Percentiles rank a stretch among this genome's conserved stretches.
Conservation (phyloP, 2,797 vertebrate species). For the Phrynocephalus guinanensis region DNA sequence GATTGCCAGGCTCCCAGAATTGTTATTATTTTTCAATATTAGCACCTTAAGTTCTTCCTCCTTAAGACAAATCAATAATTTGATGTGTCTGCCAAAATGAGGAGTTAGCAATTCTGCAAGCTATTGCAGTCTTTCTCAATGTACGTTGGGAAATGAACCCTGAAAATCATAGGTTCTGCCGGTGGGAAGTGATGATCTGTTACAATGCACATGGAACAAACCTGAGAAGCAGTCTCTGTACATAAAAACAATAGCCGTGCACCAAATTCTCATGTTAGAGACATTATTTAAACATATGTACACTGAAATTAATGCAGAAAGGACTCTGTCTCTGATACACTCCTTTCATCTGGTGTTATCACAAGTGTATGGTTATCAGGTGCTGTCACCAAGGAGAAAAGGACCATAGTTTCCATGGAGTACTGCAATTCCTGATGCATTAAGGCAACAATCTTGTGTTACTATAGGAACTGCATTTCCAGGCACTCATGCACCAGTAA, state of each 20-base stretch:
- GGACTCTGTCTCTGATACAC: not conserved
- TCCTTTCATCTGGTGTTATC: not conserved
- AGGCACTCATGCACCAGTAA: conserved; percentile 40
- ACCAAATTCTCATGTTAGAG: not conserved
- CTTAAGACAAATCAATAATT: not conserved
- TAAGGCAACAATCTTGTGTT: conserved; percentile 49
- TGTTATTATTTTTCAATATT: not conserved
- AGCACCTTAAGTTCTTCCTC: not conserved
- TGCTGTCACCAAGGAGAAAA: conserved; percentile 4
- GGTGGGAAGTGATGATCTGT: not conserved
- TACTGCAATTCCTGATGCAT: conserved; percentile 15
- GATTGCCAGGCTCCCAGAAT: not conserved
- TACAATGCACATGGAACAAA: not conserved
- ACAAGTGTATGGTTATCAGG: conserved; percentile 40
- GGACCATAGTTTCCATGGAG: conserved; percentile 32
- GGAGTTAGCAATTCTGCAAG: not conserved
- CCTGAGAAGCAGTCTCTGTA: not conserved
- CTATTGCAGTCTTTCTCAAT: not conserved
- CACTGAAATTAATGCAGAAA: not conserved
- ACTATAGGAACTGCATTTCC: conserved; percentile 60
- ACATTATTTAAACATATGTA: not conserved
- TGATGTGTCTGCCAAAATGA: not conserved
- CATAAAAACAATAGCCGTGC: not conserved
- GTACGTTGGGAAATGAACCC: not conserved
- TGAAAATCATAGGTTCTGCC: not conserved